phyloP scores from a whole-genome alignment of 2,888 invertebrate genomes.

The Morpho achilles region DNA sequence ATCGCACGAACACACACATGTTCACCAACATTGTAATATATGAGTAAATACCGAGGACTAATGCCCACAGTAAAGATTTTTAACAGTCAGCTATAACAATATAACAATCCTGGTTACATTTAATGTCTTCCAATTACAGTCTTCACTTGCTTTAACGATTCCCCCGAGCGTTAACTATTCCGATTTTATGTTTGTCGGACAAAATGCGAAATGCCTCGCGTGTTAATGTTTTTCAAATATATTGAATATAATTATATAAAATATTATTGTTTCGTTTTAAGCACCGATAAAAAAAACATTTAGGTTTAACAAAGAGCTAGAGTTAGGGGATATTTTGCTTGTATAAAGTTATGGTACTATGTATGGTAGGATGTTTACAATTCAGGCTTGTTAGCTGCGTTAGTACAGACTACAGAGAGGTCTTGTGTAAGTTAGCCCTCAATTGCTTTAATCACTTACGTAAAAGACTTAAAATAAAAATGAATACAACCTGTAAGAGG shows the following conservation, averaged over 20 bases:
- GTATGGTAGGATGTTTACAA: too few relatives aligned
- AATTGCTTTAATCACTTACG: too few relatives aligned
- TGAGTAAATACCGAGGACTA: conserved; percentile 66
- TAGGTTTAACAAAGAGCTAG: conserved; percentile 18
- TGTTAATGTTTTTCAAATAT: conserved; percentile 39
- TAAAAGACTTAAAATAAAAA: too few relatives aligned
- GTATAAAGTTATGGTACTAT: background rate
- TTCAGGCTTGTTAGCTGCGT: too few relatives aligned
- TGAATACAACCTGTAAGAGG: too few relatives aligned
- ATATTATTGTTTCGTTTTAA: conserved; percentile 28
- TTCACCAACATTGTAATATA: conserved; percentile 55
- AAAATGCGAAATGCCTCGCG: conserved; percentile 57
- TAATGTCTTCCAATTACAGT: conserved; percentile 77
- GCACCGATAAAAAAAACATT: conserved; percentile 28
- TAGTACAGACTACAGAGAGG: too few relatives aligned
- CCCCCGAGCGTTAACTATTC: conserved; percentile 72
- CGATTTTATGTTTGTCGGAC: conserved; percentile 69
- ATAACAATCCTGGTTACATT: conserved; percentile 68
- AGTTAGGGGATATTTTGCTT: background rate
- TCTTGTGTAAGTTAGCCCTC: too few relatives aligned
- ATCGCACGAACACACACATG: too few relatives aligned
- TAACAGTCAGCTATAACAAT: conserved; percentile 72
- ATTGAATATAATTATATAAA: conserved; percentile 36
- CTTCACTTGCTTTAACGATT: conserved; percentile 72
- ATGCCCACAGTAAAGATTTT: conserved; percentile 68